Conservation (phyloP, 1,140 invertebrate genomes). For the Bilobella aurantiaca region DNA sequence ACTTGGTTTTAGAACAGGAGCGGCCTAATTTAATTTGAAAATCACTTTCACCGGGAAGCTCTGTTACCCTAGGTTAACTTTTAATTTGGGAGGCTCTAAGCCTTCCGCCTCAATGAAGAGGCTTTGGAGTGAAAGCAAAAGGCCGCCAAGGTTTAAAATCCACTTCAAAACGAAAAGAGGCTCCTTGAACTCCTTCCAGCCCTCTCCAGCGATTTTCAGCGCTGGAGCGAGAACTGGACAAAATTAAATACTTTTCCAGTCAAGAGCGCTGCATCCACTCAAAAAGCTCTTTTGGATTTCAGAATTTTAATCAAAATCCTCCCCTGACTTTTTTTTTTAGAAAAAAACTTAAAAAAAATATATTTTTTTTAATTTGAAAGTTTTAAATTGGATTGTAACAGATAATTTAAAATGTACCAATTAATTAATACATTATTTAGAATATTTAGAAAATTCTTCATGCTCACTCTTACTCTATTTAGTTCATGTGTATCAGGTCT, state of each 20-base stretch:
- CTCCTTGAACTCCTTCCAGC: too few species aligned
- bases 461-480: background rate
- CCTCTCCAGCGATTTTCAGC: too few species aligned
- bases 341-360: background rate
- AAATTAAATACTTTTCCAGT: background rate
- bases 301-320: background rate
- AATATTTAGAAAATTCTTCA: background rate
- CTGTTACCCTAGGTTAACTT: background rate
- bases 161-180: too few species aligned
- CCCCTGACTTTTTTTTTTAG: too few species aligned
- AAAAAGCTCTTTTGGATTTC: background rate
- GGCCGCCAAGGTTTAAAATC: background rate
- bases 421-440: background rate
- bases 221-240: too few species aligned
- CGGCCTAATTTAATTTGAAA: slow-evolving; percentile 1
- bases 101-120: background rate
- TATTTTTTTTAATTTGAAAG: background rate
- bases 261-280: too few species aligned
- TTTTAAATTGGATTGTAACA: background rate
- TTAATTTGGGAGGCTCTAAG: background rate
- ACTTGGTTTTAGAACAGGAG: background rate
- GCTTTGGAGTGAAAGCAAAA: background rate
- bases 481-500: background rate
- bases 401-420: background rate
- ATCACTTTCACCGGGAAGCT: background rate